Percentiles rank a stretch among this genome's conserved stretches.
Evolutionary conservation across 2,113 vertebrate genomes (phyloP).

Genomic region (Microcebus murinus): DNA sequence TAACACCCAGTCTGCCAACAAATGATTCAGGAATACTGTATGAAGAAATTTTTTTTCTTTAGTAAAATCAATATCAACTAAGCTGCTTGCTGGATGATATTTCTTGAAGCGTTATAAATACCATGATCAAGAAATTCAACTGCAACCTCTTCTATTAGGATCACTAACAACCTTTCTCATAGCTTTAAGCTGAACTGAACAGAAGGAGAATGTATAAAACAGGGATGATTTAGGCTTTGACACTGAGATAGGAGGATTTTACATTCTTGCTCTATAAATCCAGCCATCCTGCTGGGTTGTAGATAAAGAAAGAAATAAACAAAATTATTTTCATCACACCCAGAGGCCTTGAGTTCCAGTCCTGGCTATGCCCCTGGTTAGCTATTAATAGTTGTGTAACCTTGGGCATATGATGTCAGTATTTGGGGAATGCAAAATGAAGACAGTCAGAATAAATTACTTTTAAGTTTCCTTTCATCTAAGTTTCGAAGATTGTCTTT

Average conservation of each 20-base stretch:
- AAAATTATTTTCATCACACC: background rate
- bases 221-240: background rate
- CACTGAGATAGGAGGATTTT: background rate
- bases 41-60: conserved; percentile 61
- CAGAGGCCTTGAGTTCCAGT: background rate
- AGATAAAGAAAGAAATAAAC: background rate
- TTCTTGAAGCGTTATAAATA: conserved; percentile 32
- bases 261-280: background rate
- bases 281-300: background rate
- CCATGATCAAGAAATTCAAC: conserved; percentile 8
- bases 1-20: background rate
- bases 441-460: background rate
- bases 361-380: background rate
- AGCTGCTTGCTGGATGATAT: conserved; percentile 20
- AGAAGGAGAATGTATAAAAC: background rate
- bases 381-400: background rate
- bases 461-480: background rate
- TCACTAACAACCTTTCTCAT: background rate
- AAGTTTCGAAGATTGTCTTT: background rate
- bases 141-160: background rate
- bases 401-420: background rate
- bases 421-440: background rate
- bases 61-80: conserved; percentile 58
- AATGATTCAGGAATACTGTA: background rate
- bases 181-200: background rate